phyloP scores from a whole-genome alignment of 2,797 vertebrate species.

The Tapirus indicus region DNA sequence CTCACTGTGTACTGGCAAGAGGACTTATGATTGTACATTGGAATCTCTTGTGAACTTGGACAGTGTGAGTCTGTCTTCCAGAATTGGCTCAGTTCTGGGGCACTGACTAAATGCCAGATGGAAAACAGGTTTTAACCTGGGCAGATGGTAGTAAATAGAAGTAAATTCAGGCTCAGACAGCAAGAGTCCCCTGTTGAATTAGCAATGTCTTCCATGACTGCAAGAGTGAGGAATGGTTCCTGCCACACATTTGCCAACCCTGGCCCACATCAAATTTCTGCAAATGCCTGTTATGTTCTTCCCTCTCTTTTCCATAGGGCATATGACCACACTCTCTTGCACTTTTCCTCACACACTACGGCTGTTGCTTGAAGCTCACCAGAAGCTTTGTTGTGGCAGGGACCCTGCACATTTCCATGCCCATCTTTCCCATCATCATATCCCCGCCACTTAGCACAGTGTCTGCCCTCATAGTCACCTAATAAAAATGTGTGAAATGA shows the following conservation, averaged over 20 bases:
- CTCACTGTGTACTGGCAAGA: not conserved
- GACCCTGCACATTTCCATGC: not conserved
- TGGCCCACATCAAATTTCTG: not conserved
- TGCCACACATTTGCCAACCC: not conserved
- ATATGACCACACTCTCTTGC: not conserved
- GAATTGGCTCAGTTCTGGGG: not conserved
- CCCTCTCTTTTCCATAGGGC: not conserved
- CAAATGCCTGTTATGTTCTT: not conserved
- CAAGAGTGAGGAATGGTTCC: not conserved
- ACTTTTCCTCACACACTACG: not conserved
- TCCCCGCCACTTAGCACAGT: not conserved
- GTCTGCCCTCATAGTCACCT: not conserved
- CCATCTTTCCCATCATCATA: not conserved
- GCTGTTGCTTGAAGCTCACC: not conserved
- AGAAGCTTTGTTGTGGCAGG: not conserved
- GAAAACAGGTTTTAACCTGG: not conserved
- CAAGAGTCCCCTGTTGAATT: not conserved
- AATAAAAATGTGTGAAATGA: not conserved
- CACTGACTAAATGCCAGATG: not conserved
- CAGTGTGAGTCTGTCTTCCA: not conserved
- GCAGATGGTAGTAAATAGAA: not conserved
- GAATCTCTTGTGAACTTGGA: not conserved
- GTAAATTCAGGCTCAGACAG: not conserved
- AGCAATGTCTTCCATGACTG: not conserved
- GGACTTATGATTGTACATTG: not conserved